Conservation (phyloP, 2,797 vertebrate genomes). For the Austrolebias charrua region DNA sequence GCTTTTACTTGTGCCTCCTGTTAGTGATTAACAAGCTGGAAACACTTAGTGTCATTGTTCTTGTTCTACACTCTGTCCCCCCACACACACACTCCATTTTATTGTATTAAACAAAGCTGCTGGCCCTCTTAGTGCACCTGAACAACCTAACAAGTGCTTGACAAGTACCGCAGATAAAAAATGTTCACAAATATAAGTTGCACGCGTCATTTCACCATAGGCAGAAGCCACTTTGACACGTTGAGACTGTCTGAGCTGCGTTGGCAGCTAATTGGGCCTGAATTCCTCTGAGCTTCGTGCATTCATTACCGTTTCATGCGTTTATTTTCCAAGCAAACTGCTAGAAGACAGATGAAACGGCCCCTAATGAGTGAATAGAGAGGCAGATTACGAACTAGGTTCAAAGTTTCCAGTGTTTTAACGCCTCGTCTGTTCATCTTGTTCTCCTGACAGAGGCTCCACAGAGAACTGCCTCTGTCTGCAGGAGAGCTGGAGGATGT, state of each 20-base stretch:
- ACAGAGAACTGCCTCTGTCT: constrained; percentile 85
- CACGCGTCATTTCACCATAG: constrained; percentile 20
- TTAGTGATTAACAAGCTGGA: constrained; percentile 8
- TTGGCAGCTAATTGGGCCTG: constrained; percentile 30
- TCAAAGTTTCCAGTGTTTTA: neutral
- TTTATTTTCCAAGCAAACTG: constrained; percentile 21
- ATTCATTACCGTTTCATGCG: constrained; percentile 37
- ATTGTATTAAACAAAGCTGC: constrained; percentile 28
- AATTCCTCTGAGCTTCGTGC: constrained; percentile 16
- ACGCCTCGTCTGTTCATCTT: constrained; percentile 27
- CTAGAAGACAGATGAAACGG: neutral
- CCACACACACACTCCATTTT: constrained; percentile 3
- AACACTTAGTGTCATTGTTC: constrained; percentile 18
- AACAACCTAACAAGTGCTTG: constrained; percentile 25
- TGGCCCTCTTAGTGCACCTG: constrained; percentile 25
- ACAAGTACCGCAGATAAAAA: constrained; percentile 36
- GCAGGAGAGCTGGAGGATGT: constrained; percentile 89
- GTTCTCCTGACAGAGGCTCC: constrained; percentile 82
- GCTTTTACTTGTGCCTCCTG: constrained; percentile 20
- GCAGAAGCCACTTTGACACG: constrained; percentile 20
- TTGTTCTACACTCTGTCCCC: too few relatives aligned
- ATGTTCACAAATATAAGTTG: constrained; percentile 32
- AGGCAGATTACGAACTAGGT: too few relatives aligned
- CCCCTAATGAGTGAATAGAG: neutral
- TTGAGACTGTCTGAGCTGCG: constrained; percentile 10